These are phyloP conservation scores for Tokudaia tokunoshimensis DNA, from an alignment of 2,797 vertebrate species.

Conservation along the genomic window DNA sequence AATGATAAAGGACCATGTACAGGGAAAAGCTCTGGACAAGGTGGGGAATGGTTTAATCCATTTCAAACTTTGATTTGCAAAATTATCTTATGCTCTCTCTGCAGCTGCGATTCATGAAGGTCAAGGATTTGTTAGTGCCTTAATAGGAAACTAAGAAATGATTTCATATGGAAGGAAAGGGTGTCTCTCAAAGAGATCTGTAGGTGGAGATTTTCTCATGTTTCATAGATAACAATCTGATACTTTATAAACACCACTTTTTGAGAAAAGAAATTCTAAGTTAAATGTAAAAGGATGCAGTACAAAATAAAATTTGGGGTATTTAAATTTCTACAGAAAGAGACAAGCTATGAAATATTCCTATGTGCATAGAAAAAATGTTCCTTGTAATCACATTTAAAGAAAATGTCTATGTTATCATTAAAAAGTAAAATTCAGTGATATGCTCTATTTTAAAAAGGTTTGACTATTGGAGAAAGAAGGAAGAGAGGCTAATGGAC, in stretches of 20 bases:
- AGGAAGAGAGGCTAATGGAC: too few species aligned
- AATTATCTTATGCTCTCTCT: background rate
- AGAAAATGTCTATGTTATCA: background rate
- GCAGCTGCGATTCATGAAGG: background rate
- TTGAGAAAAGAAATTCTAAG: constrained; percentile 3
- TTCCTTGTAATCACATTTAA: background rate
- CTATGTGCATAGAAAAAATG: background rate
- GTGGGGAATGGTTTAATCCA: too few species aligned
- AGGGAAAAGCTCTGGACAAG: background rate
- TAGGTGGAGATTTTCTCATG: background rate
- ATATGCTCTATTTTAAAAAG: background rate
- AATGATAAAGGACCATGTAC: background rate
- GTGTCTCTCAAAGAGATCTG: background rate
- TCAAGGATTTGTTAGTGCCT: background rate
- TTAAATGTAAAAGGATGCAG: background rate
- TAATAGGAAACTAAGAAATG: background rate
- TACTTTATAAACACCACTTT: background rate
- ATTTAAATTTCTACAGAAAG: background rate
- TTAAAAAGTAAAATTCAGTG: background rate
- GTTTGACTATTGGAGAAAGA: background rate
- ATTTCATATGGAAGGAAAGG: background rate
- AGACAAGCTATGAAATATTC: background rate
- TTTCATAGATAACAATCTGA: background rate
- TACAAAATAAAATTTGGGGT: background rate
- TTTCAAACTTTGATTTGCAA: background rate